These are phyloP conservation scores for Trachelus tabidus DNA, from an alignment of 2,888 invertebrate genomes.

Conservation along the genomic window DNA sequence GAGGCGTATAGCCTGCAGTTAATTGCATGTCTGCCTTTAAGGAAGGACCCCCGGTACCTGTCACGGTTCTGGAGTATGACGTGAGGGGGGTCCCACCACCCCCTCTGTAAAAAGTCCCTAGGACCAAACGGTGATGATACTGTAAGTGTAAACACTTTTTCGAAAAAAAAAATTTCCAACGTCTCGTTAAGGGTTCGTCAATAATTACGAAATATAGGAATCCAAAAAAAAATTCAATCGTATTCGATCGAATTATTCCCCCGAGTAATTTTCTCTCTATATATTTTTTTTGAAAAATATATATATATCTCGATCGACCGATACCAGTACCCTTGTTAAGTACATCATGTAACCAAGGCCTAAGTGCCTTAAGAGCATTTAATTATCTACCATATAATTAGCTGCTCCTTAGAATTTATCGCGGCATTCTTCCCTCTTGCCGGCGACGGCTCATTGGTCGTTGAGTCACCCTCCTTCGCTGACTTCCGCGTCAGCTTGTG, in stretches of 20 bases:
- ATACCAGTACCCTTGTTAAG: neutral
- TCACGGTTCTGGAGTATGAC: neutral
- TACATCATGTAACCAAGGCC: neutral
- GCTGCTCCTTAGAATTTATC: conserved; percentile 44
- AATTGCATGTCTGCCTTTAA: conserved; percentile 61
- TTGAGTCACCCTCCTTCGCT: conserved; percentile 23
- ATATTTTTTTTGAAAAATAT: too few species aligned
- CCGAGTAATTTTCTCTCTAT: neutral
- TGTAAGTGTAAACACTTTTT: neutral
- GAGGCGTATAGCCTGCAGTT: conserved; percentile 56
- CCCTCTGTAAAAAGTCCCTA: neutral
- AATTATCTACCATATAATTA: conserved; percentile 45
- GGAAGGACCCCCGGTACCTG: conserved; percentile 46
- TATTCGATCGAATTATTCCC: neutral
- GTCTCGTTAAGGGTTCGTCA: neutral
- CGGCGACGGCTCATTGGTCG: conserved; percentile 10
- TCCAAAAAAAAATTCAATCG: neutral
- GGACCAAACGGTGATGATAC: neutral
- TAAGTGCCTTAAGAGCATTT: conserved; percentile 21
- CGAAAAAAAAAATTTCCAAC: neutral
- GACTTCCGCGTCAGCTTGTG: conserved; percentile 47
- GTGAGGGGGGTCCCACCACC: too few species aligned
- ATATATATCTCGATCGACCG: neutral
- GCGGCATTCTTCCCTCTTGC: conserved; percentile 30
- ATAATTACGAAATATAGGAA: neutral